Evolutionary conservation across 2,113 vertebrate genomes (phyloP), one percentile per base, ranked within the genome.

Genomic region (Tragelaphus buxtoni): DNA sequence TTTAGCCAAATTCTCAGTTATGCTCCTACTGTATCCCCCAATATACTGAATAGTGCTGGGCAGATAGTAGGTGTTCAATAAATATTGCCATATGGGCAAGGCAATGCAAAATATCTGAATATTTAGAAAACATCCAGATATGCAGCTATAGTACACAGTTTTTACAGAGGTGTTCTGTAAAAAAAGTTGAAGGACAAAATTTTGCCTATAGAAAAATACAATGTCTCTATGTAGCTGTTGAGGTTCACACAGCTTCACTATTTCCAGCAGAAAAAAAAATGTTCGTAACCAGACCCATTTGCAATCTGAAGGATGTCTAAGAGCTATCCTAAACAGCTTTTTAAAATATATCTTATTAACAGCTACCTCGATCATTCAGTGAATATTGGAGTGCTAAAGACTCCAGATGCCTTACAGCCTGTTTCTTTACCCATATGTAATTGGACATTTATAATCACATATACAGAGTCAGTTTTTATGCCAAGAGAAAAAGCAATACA

Each of bases 401-500:
- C 32, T 74, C 56, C 86, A 63, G 58, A 30, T 17, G n/a, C 51
- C 79, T 76, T 39, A 9, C 42, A 39, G 51, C 22, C 91, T 87
- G 61, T 82, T 22, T 94, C 90, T 97, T 96, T 86, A 69, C 28
- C 14, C 10, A 47, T n/a, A 47, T 79, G 79, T 42, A 90, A 95
- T 1, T 9, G 5, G 53, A 11, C 24, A 86, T 51, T 88, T 97
- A 56, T 20, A 88, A 94, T 5, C 85, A 11, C 16, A 83, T 53
- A 80, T 95, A 26, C 18, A 95, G 95, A 92, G 45, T 82, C 7
- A 16, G 65, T 56, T 97, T n/a, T 35, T 56, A 32, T 5, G 24
- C 88, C 93, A 95, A 72, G 24, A 94, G 47, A 47, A 96, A 95
- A 96, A 95, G 80, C 8, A 85, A 6, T 28, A 3, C 72, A 92